Percentiles rank a stretch among this genome's conserved stretches.
phyloP scores from a whole-genome alignment of 2,888 invertebrate species.

The Thecophora atra region DNA sequence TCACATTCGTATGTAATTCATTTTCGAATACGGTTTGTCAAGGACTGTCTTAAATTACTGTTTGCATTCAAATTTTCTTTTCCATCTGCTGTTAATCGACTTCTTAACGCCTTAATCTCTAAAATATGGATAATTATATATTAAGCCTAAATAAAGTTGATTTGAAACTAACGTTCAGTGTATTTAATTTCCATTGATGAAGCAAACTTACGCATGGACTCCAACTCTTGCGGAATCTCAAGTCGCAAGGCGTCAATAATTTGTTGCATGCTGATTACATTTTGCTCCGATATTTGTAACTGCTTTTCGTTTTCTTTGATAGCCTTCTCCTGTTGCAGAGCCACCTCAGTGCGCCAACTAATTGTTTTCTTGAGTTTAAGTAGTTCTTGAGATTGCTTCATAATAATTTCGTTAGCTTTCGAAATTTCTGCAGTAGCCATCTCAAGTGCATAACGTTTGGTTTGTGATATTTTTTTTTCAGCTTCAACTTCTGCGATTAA shows the following conservation, averaged over 20 bases:
- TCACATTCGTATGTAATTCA: not conserved
- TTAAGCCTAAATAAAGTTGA: not conserved
- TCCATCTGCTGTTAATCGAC: conserved; percentile 42
- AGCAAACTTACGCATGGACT: conserved; percentile 59
- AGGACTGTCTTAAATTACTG: not conserved
- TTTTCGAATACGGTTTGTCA: conserved; percentile 21
- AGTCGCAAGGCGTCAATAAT: conserved; percentile 54
- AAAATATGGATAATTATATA: not conserved
- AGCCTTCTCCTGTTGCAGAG: conserved; percentile 61
- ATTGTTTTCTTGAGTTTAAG: conserved; percentile 57
- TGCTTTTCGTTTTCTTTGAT: conserved; percentile 57
- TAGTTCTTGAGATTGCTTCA: conserved; percentile 60
- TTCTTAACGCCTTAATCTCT: conserved; percentile 51
- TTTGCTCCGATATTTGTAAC: conserved; percentile 50
- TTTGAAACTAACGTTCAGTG: conserved; percentile 54
- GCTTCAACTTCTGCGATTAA: conserved; percentile 63
- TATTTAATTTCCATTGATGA: conserved; percentile 60
- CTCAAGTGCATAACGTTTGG: conserved; percentile 62
- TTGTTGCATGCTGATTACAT: conserved; percentile 50
- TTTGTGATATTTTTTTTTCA: conserved; percentile 63
- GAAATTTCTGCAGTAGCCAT: conserved; percentile 65
- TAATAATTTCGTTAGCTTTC: conserved; percentile 64
- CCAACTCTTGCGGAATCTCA: conserved; percentile 59
- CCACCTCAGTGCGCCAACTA: conserved; percentile 62
- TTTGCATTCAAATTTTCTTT: conserved; percentile 40